These are phyloP conservation scores for Diachrysia chrysitis DNA, from an alignment of 2,888 invertebrate genomes.

Conservation along the genomic window DNA sequence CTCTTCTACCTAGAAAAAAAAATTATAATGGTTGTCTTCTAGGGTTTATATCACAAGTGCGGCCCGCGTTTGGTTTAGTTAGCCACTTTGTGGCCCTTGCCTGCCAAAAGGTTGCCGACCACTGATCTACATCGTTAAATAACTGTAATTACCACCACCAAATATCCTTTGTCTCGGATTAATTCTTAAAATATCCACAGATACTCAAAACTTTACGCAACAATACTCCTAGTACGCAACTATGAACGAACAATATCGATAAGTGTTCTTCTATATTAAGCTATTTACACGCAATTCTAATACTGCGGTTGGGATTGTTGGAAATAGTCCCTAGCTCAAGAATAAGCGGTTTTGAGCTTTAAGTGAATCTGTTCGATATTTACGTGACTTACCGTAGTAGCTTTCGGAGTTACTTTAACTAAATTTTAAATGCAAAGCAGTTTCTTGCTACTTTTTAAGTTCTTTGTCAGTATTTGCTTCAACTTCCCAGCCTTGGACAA, in stretches of 20 bases:
- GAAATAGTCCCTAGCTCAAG: not conserved
- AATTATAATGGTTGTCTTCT: no score
- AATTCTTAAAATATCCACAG: not conserved
- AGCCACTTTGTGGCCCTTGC: no score
- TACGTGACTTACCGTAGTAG: not conserved
- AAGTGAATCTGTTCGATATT: not conserved
- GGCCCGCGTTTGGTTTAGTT: no score
- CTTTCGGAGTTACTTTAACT: not conserved
- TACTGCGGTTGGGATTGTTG: not conserved
- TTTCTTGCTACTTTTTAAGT: not conserved
- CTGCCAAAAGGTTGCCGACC: no score
- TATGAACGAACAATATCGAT: not conserved
- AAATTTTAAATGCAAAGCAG: not conserved
- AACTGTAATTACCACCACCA: no score
- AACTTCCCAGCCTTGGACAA: no score
- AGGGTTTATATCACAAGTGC: no score
- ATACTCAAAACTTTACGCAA: not conserved
- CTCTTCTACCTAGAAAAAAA: no score
- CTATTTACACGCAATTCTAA: constrained; percentile 3
- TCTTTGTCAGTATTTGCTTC: not conserved
- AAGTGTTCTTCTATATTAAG: not conserved
- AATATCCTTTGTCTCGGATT: no score
- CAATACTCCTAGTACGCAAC: not conserved
- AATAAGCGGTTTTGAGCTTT: not conserved
- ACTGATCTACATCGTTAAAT: no score